A percentile compares a stretch with the other conserved stretches of the same genome.
These are phyloP conservation scores for Chymomyza caudatula DNA, from an alignment of 2,888 invertebrate genomes.

Conservation along the genomic window DNA sequence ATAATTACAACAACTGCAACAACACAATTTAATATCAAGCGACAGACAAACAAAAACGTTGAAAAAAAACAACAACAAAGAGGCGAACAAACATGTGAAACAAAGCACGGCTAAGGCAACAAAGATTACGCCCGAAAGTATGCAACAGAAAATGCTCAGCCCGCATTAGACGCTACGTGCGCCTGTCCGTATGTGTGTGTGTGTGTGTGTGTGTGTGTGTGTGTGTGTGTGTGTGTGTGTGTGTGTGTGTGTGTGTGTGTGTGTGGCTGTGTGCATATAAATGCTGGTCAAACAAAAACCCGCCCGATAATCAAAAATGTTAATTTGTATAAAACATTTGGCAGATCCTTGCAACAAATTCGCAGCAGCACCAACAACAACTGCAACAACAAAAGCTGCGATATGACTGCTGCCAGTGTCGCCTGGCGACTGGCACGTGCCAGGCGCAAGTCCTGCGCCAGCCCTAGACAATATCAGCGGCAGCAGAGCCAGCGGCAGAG, in stretches of 20 bases:
- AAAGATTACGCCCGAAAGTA: slow-evolving; percentile 25
- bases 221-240: background rate
- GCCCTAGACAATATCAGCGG: slow-evolving; percentile 53
- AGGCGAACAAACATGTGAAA: slow-evolving; percentile 23
- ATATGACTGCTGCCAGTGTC: slow-evolving; percentile 11
- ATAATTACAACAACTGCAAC: background rate
- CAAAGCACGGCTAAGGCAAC: slow-evolving; percentile 9
- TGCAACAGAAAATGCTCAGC: slow-evolving; percentile 20
- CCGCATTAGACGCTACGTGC: background rate
- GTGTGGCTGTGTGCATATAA: slow-evolving; percentile 12
- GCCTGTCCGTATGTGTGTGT: background rate
- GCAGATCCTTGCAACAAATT: slow-evolving; percentile 40
- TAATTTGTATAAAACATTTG: slow-evolving; percentile 47
- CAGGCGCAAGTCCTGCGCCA: slow-evolving; percentile 40
- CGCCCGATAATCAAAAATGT: slow-evolving; percentile 61
- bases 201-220: background rate
- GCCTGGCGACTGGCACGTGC: slow-evolving; percentile 35
- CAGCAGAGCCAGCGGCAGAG: background rate
- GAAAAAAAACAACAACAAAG: background rate
- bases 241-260: slow-evolving; percentile 5
- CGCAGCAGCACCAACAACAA: background rate
- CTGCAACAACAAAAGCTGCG: background rate
- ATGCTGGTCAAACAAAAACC: slow-evolving; percentile 21
- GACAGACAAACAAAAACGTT: background rate
- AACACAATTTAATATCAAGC: slow-evolving; percentile 7